Conservation (phyloP, 2,113 vertebrate species). For the Notothenia coriiceps region DNA sequence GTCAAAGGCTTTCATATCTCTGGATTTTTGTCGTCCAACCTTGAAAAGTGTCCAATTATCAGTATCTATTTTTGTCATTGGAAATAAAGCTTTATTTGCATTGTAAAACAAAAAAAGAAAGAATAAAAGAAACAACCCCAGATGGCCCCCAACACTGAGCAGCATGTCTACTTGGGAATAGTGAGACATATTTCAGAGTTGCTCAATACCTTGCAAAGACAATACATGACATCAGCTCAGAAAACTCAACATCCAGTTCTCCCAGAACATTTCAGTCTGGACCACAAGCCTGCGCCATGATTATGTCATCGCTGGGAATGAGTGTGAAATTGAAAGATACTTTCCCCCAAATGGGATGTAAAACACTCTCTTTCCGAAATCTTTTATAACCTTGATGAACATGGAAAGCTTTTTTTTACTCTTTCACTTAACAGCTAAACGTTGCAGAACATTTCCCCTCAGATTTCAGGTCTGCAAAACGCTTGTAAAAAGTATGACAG, state of each 20-base stretch:
- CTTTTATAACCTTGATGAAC: slow-evolving; percentile 32
- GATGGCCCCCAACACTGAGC: neutral
- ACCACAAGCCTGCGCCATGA: slow-evolving; percentile 28
- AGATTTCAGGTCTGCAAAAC: slow-evolving; percentile 39
- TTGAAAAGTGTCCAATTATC: slow-evolving; percentile 3
- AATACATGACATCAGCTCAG: slow-evolving; percentile 45
- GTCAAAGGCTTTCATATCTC: neutral
- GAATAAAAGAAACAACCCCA: neutral
- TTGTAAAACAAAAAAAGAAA: neutral
- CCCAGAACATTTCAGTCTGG: slow-evolving; percentile 29
- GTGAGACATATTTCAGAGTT: slow-evolving; percentile 1
- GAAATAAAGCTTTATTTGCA: neutral
- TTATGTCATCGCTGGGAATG: slow-evolving; percentile 45
- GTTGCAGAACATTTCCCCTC: slow-evolving; percentile 27
- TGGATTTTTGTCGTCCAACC: neutral
- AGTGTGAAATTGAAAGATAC: slow-evolving; percentile 46
- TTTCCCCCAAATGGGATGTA: slow-evolving; percentile 50
- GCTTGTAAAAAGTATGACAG: slow-evolving; percentile 36
- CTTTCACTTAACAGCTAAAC: slow-evolving; percentile 29
- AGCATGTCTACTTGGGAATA: neutral
- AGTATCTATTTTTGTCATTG: slow-evolving; percentile 11
- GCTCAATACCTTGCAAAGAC: slow-evolving; percentile 28
- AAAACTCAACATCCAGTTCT: slow-evolving; percentile 20
- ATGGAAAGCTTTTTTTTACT: slow-evolving; percentile 16
- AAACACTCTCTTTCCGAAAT: slow-evolving; percentile 34